Evolutionary conservation across 2,113 vertebrate genomes (phyloP).

Genomic region (Aplodontia rufa): DNA sequence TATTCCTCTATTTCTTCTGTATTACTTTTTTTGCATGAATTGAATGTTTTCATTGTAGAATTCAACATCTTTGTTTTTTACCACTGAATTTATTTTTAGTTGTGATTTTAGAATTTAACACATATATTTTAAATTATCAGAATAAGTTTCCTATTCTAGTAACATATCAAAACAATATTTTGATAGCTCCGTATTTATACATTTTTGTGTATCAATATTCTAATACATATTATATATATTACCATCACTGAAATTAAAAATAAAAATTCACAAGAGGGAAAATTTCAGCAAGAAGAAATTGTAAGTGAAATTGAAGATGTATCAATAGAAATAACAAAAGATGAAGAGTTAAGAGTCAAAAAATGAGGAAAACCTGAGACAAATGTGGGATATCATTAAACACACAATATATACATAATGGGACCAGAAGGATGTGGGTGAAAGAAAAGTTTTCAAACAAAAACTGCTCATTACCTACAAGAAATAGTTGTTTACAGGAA

Average conservation of each 20-base stretch:
- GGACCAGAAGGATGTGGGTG: rapidly evolving
- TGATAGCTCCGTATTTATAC: too few relatives aligned
- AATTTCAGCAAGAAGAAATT: background rate
- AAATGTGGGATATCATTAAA: background rate
- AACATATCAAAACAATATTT: too few relatives aligned
- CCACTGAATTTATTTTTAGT: too few relatives aligned
- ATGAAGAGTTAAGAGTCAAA: background rate
- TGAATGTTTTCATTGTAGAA: too few relatives aligned
- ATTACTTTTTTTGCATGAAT: too few relatives aligned
- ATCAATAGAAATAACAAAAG: background rate
- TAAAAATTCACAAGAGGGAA: background rate
- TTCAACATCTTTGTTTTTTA: too few relatives aligned
- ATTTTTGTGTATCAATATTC: too few relatives aligned
- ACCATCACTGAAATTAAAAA: background rate
- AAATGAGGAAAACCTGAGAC: background rate
- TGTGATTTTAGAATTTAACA: too few relatives aligned
- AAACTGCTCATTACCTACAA: background rate
- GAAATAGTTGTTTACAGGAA: background rate
- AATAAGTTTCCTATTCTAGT: too few relatives aligned
- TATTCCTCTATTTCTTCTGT: too few relatives aligned
- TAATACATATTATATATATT: too few relatives aligned
- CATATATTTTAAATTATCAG: too few relatives aligned
- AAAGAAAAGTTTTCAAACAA: background rate
- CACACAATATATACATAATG: background rate
- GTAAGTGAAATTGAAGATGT: background rate